These are phyloP conservation scores for Axis porcinus DNA, from an alignment of 2,113 vertebrate species.

Conservation along the genomic window DNA sequence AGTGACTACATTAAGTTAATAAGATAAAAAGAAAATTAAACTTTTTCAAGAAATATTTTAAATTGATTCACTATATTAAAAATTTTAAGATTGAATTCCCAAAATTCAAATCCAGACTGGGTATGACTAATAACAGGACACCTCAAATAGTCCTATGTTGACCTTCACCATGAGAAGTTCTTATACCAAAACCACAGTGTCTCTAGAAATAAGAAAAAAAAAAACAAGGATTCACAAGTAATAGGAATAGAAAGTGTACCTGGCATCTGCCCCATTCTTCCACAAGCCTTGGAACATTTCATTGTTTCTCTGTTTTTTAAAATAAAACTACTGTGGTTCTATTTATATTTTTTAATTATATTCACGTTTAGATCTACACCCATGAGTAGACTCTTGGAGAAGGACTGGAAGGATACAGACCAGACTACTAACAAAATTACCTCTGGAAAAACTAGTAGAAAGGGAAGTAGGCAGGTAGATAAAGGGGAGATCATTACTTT, in stretches of 20 bases:
- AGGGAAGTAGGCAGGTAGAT: neutral
- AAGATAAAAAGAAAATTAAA: neutral
- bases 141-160: neutral
- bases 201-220: neutral
- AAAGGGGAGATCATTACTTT: neutral
- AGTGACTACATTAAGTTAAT: neutral
- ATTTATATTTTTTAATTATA: neutral
- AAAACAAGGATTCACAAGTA: neutral
- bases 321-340: neutral
- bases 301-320: neutral
- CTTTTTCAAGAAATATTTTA: constrained; percentile 8
- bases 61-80: neutral
- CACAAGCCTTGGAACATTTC: neutral
- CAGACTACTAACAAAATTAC: neutral
- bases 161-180: neutral
- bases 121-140: neutral
- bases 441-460: neutral
- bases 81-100: neutral
- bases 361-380: neutral
- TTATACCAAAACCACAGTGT: neutral
- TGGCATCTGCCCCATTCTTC: neutral
- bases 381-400: neutral
- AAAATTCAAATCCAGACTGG: neutral
- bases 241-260: neutral
- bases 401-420: neutral